phyloP scores from a whole-genome alignment of 2,113 vertebrate genomes.

The Dolichallabes microphthalmus region DNA sequence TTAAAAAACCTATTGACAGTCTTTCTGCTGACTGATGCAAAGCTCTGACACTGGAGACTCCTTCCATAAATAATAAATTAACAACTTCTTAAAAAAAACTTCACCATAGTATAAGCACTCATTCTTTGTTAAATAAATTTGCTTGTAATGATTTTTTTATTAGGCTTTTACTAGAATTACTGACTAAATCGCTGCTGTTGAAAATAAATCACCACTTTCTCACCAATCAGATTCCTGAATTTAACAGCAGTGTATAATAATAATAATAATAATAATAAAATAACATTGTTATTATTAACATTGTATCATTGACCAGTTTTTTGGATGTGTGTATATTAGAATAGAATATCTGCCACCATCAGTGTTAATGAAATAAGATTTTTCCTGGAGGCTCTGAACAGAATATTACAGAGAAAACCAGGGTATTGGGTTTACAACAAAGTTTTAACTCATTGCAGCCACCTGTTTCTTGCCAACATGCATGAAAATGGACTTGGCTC shows the following conservation, averaged over 20 bases:
- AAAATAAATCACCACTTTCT: background rate
- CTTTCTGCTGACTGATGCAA: background rate
- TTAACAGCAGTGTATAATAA: background rate
- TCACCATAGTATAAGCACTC: background rate
- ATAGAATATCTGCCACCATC: background rate
- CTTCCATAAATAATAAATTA: background rate
- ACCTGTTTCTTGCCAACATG: constrained; percentile 62
- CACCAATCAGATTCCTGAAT: background rate
- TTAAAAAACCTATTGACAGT: background rate
- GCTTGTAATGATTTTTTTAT: too few relatives aligned
- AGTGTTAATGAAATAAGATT: background rate
- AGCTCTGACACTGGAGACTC: background rate
- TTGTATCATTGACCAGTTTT: background rate
- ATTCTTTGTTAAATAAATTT: background rate
- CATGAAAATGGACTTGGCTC: constrained; percentile 59
- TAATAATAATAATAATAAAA: background rate
- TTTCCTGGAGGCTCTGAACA: background rate
- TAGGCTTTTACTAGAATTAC: background rate
- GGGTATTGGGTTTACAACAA: constrained; percentile 20
- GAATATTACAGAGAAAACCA: background rate
- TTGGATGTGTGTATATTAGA: background rate
- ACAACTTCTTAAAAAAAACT: background rate
- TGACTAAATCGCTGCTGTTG: too few relatives aligned
- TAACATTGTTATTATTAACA: too few relatives aligned
- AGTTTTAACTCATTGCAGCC: constrained; percentile 57